Conservation (phyloP, 2,113 vertebrate species). For the Hypocryptadius cinnamomeus region DNA sequence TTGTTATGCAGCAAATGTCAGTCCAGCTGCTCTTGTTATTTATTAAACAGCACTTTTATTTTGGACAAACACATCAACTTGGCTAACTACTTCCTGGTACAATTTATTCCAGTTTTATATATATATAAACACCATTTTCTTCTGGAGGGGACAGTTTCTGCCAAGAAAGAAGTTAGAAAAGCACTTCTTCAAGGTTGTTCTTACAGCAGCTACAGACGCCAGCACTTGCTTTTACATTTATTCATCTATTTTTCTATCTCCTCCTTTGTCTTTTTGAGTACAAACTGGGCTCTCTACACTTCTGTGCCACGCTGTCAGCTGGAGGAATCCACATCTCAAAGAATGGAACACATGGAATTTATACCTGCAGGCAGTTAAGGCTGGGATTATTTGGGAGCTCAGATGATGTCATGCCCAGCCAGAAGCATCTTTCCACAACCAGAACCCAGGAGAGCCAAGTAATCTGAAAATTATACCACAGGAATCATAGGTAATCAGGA, state of each 20-base stretch:
- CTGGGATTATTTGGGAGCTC: neutral
- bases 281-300: neutral
- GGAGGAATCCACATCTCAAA: neutral
- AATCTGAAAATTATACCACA: constrained; percentile 21
- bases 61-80: neutral
- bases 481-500: constrained; percentile 48
- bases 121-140: neutral
- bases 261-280: neutral
- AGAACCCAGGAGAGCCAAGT: constrained; percentile 31
- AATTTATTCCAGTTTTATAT: neutral
- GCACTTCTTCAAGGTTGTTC: neutral
- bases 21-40: neutral
- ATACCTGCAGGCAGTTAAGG: neutral
- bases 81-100: neutral
- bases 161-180: neutral
- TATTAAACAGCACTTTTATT: neutral
- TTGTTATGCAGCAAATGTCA: neutral
- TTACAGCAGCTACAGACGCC: neutral
- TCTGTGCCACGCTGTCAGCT: neutral
- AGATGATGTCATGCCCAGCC: constrained; percentile 24
- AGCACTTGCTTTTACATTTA: neutral
- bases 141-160: neutral
- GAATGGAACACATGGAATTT: neutral
- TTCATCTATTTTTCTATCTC: neutral
- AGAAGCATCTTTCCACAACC: constrained; percentile 21